Percentiles rank a stretch among this genome's conserved stretches.
phyloP scores from a whole-genome alignment of 1,140 invertebrate genomes.

The Elymnias hypermnestra region DNA sequence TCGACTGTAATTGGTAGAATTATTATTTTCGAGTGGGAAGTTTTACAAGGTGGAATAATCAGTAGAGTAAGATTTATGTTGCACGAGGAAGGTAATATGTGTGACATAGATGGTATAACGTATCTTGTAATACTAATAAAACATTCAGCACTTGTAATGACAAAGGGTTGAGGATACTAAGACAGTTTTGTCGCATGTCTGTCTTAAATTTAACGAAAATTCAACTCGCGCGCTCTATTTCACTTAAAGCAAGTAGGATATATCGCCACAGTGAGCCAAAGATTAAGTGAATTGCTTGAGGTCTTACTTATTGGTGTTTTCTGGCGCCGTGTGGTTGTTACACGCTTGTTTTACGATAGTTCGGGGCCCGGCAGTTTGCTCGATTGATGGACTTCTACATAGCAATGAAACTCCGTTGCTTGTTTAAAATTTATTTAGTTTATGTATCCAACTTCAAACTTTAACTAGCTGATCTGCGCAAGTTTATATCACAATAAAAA shows the following conservation, averaged over 20 bases:
- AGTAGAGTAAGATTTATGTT: too few relatives aligned
- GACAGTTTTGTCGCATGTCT: not conserved
- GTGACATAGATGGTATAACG: too few relatives aligned
- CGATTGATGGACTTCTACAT: conserved; percentile 13
- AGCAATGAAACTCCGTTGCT: not conserved
- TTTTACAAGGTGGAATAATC: too few relatives aligned
- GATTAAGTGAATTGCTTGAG: conserved; percentile 23
- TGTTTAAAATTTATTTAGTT: conserved; percentile 3
- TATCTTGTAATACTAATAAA: too few relatives aligned
- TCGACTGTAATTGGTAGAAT: too few relatives aligned
- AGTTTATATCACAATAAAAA: too few relatives aligned
- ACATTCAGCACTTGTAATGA: too few relatives aligned
- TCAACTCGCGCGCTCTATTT: conserved; percentile 11
- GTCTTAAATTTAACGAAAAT: conserved; percentile 8
- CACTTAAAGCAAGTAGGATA: conserved; percentile 15
- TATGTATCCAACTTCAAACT: not conserved
- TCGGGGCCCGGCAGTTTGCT: conserved; percentile 3
- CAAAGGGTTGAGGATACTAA: too few relatives aligned
- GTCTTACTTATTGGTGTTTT: conserved; percentile 22
- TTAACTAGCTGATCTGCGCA: too few relatives aligned
- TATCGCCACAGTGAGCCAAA: conserved; percentile 15
- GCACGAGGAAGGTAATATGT: too few relatives aligned
- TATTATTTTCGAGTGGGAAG: too few relatives aligned
- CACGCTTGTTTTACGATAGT: conserved; percentile 18
- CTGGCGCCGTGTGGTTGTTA: conserved; percentile 19